Conservation (phyloP, 2,797 vertebrate species). For the Chiloscyllium punctatum region DNA sequence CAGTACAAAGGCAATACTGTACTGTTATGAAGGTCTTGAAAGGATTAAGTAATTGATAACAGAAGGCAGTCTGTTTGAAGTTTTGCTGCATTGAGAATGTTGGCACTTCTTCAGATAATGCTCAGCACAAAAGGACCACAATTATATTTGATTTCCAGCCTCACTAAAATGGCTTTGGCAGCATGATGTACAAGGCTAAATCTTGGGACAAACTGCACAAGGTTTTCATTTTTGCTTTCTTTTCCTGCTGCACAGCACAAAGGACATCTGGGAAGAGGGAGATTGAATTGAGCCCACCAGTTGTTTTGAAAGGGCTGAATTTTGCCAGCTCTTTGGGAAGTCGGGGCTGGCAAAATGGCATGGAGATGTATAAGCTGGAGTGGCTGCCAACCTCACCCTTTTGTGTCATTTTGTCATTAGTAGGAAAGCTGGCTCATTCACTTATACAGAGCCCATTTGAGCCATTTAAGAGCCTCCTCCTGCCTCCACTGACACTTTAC, state of each 20-base stretch:
- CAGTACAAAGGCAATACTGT: slow-evolving; percentile 28
- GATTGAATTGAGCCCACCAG: background rate
- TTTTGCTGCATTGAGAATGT: slow-evolving; percentile 1
- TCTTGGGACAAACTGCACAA: background rate
- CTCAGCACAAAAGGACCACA: background rate
- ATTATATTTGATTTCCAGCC: slow-evolving; percentile 19
- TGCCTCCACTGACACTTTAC: too few relatives aligned
- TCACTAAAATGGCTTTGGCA: background rate
- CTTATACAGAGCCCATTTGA: too few relatives aligned
- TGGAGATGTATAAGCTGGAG: too few relatives aligned
- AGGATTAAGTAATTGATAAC: slow-evolving; percentile 3
- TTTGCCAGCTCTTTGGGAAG: too few relatives aligned
- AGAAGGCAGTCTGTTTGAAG: slow-evolving; percentile 16
- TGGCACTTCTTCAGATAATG: slow-evolving; percentile 22
- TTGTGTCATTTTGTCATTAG: too few relatives aligned
- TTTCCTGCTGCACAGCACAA: background rate
- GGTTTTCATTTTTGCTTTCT: background rate
- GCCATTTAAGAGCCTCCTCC: too few relatives aligned
- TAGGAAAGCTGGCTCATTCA: too few relatives aligned
- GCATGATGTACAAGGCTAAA: background rate
- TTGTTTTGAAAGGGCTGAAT: background rate
- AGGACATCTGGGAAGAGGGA: background rate
- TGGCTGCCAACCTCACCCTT: too few relatives aligned
- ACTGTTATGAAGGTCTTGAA: background rate
- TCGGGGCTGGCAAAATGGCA: too few relatives aligned